phyloP scores from a whole-genome alignment of 2,888 invertebrate genomes.

The Oscheius onirici region DNA sequence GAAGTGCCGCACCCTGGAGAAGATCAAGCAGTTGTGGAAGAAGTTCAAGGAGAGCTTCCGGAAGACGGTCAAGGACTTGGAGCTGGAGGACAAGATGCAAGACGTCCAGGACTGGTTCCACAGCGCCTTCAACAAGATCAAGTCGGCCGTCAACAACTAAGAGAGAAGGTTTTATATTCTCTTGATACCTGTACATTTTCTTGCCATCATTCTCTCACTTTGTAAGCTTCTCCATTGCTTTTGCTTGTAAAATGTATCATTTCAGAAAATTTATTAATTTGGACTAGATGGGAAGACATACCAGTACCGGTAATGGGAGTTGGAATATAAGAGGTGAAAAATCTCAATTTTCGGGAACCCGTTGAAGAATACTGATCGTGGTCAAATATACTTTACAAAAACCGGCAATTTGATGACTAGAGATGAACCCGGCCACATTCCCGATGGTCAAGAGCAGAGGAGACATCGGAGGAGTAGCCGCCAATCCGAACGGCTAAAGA shows the following conservation, averaged over 20 bases:
- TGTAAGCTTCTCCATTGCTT: too few species aligned
- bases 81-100: slow-evolving; percentile 26
- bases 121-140: slow-evolving; percentile 8
- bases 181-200: too few species aligned
- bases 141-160: neutral
- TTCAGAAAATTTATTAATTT: neutral
- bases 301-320: neutral
- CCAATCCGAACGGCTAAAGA: slow-evolving; percentile 43
- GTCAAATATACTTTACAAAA: neutral
- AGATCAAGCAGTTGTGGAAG: slow-evolving; percentile 49
- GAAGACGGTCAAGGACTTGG: slow-evolving; percentile 42
- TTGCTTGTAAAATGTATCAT: neutral
- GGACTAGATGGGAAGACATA: neutral
- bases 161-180: neutral
- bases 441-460: slow-evolving; percentile 39
- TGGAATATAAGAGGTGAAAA: neutral
- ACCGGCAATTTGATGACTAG: slow-evolving; percentile 2
- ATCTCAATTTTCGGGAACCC: neutral
- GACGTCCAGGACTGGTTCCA: slow-evolving; percentile 19
- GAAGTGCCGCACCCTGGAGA: slow-evolving; percentile 47
- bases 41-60: slow-evolving; percentile 46
- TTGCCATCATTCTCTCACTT: too few species aligned
- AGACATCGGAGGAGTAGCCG: slow-evolving; percentile 62
- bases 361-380: slow-evolving; percentile 29
- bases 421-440: neutral